phyloP scores from a whole-genome alignment of 2,113 vertebrate genomes.

The Rallus limicola region DNA sequence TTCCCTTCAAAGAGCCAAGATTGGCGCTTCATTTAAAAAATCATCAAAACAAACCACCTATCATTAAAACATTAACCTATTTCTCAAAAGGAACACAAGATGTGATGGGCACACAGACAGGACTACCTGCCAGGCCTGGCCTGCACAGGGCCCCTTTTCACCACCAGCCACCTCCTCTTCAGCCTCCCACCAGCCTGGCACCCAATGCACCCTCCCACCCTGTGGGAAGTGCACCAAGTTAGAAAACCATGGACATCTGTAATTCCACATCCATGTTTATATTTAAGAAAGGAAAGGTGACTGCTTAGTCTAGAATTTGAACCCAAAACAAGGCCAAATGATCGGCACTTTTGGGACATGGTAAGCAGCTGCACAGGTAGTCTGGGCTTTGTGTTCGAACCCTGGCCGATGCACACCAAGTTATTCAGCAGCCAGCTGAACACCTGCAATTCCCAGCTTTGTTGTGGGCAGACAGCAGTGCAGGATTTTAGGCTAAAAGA shows the following conservation, averaged over 20 bases:
- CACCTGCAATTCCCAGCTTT: not conserved
- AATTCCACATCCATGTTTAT: not conserved
- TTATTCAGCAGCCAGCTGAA: not conserved
- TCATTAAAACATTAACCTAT: conserved; percentile 50
- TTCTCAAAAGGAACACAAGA: not conserved
- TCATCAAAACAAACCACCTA: not conserved
- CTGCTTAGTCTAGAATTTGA: not conserved
- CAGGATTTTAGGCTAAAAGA: not conserved
- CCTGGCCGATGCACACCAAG: accelerated
- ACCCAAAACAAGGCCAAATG: not conserved
- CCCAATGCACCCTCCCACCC: not conserved
- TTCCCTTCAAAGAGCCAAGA: conserved; percentile 26
- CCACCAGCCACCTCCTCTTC: not conserved
- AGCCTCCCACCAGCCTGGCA: not conserved
- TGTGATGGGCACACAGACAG: not conserved
- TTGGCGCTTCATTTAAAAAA: not conserved
- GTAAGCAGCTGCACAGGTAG: accelerated
- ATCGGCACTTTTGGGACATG: accelerated
- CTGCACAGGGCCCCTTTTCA: not conserved
- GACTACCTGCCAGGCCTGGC: not conserved
- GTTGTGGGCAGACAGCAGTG: not conserved
- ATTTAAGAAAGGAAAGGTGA: not conserved
- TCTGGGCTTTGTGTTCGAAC: not conserved
- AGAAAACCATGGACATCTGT: not conserved
- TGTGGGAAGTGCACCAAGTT: accelerated